Percentiles rank a stretch among this genome's conserved stretches.
Evolutionary conservation across 2,797 vertebrate genomes (phyloP).

Genomic region (Hemibagrus guttatus): DNA sequence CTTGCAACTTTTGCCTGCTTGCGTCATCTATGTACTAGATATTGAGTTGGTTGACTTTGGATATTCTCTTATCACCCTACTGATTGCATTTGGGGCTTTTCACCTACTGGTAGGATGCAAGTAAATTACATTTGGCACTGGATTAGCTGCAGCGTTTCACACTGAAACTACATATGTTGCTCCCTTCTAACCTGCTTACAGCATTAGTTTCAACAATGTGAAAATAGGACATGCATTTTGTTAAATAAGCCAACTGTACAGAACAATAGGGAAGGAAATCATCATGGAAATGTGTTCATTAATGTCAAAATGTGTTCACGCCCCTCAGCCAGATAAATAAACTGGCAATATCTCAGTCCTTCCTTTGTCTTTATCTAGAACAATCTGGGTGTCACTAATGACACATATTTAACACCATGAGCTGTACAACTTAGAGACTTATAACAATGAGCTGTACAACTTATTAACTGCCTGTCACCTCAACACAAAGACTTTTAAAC

Average conservation of each 20-base stretch:
- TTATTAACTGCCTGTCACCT: not conserved
- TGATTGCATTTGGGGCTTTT: not conserved
- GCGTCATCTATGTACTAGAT: not conserved
- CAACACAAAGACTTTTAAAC: not conserved
- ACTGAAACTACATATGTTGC: not conserved
- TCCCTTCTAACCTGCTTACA: not conserved
- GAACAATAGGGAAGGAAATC: not conserved
- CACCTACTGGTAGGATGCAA: not conserved
- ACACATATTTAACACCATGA: not conserved
- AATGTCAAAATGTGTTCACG: not conserved
- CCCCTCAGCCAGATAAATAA: not conserved
- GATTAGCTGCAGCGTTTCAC: not conserved
- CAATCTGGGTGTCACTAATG: not conserved
- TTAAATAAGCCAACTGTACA: not conserved
- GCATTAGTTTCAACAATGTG: not conserved
- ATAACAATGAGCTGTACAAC: not conserved
- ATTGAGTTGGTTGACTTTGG: not conserved
- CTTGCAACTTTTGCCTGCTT: not conserved
- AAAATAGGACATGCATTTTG: not conserved
- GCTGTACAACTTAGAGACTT: not conserved
- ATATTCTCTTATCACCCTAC: not conserved
- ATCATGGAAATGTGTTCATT: not conserved
- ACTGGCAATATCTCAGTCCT: not conserved
- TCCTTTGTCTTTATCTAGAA: not conserved
- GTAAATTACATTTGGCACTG: not conserved